A percentile compares a stretch with the other conserved stretches of the same genome.
Conservation (phyloP, 37 sponge, comb jelly and placozoan genomes). For the Oscarella lobularis region DNA sequence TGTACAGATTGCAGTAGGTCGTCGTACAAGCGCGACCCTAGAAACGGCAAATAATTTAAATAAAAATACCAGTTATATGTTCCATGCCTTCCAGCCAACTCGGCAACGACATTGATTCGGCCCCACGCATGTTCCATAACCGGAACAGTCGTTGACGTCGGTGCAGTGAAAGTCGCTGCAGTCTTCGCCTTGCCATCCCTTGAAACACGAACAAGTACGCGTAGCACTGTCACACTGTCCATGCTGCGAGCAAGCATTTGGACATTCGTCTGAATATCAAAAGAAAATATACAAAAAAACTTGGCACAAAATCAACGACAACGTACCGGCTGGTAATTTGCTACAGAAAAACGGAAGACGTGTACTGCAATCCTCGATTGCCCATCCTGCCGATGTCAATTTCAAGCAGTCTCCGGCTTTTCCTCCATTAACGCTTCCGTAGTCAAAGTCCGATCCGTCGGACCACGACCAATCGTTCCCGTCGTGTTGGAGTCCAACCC, state of each 20-base stretch:
- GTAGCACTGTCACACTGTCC: neutral
- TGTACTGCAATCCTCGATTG: neutral
- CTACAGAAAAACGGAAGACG: neutral
- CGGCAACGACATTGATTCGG: neutral
- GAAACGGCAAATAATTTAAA: neutral
- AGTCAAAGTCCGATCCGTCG: too few species aligned
- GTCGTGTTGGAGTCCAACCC: too few species aligned
- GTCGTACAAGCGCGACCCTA: conserved; percentile 1
- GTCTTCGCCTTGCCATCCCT: neutral
- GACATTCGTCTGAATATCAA: neutral
- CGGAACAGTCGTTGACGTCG: neutral
- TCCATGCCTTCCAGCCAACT: conserved; percentile 3
- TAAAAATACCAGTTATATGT: neutral
- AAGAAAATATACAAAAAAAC: neutral
- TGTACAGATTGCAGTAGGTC: neutral
- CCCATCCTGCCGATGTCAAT: neutral
- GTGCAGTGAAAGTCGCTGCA: neutral
- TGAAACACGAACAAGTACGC: neutral
- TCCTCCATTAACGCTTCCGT: too few species aligned
- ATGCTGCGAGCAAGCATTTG: neutral
- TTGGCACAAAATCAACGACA: neutral
- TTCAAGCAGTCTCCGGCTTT: too few species aligned
- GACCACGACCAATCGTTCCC: too few species aligned
- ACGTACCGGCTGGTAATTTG: neutral
- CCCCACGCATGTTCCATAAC: neutral